Percentiles rank a stretch among this genome's conserved stretches.
These are phyloP conservation scores for Buathra laborator DNA, from an alignment of 2,888 invertebrate genomes.

Conservation along the genomic window DNA sequence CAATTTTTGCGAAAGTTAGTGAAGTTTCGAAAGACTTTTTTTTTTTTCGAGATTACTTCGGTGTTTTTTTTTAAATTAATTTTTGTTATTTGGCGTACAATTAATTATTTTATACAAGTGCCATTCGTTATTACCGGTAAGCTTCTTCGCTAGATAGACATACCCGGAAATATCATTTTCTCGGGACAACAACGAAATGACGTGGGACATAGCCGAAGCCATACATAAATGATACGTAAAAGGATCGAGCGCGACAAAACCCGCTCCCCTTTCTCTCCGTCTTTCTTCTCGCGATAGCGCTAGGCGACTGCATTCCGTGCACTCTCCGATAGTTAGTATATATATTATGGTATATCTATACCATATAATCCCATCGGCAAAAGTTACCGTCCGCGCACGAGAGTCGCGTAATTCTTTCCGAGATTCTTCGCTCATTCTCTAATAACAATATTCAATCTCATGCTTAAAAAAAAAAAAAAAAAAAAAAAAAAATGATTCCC, in stretches of 20 bases:
- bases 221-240: constrained; percentile 65
- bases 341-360: constrained; percentile 17
- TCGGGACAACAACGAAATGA: constrained; percentile 58
- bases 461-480: not conserved
- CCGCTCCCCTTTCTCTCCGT: constrained; percentile 52
- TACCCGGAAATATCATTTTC: constrained; percentile 50
- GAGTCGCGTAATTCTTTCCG: not conserved
- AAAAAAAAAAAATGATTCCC: not conserved
- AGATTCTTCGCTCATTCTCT: not conserved
- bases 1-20: too few relatives aligned
- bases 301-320: constrained; percentile 67
- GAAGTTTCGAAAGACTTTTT: too few relatives aligned
- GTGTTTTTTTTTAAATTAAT: too few relatives aligned
- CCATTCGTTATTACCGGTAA: constrained; percentile 30
- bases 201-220: constrained; percentile 60
- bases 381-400: not conserved
- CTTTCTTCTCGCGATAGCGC: constrained; percentile 57
- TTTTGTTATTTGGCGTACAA: not conserved
- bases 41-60: too few relatives aligned
- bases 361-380: constrained; percentile 5
- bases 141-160: constrained; percentile 27
- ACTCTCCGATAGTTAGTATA: constrained; percentile 52
- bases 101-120: constrained; percentile 5
- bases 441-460: not conserved
- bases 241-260: constrained; percentile 56